Evolutionary conservation across 1,140 invertebrate species (phyloP), one percentile per base, ranked within the genome.

Genomic region (Ceratitis capitata): DNA sequence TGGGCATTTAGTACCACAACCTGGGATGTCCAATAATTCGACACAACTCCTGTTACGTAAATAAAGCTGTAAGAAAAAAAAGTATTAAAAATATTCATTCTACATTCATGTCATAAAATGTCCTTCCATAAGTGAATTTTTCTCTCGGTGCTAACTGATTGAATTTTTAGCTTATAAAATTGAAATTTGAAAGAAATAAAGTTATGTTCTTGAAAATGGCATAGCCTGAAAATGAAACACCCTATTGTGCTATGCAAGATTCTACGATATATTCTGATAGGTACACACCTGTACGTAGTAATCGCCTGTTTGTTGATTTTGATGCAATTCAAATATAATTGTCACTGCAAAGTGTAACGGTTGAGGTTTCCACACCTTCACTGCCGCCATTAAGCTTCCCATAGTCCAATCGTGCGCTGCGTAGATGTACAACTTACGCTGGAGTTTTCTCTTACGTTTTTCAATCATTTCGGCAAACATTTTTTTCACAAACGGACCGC

Each of bases 391-490:
- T 10, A 97, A 88, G 87, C 95, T 95, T 0, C 94, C 93, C 14
- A 97, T 92, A 1, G 95, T 96, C 1, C 94, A 95, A 89, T 97
- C 96, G 88, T 97, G 96, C 4, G 95, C 95, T 3, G 94, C 93
- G 87, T 95, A 96, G 83, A 95, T 93, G 84, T 93, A 95, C 85
- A 96, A 93, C 89, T 95, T 95, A 10, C 93, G 92, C n/a, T 91
- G 87, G 16, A 94, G 87, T 5, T 85, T 93, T 19, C 89, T 92
- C 1, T 93, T 88, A 7, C 89, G 88, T 90, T 94, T 94, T 16
- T 91, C 88, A 58, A 93, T 88, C 93, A 95, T 95, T 87, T 95
- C 94, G 1, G 91, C 87, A 3, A 94, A 88, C 82, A 96, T 93
- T 92, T 95, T 95, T 85, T 95, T 94, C 2, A 96, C 87, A 47